Conservation (phyloP, 2,797 vertebrate genomes). For the Xenentodon cancila region DNA sequence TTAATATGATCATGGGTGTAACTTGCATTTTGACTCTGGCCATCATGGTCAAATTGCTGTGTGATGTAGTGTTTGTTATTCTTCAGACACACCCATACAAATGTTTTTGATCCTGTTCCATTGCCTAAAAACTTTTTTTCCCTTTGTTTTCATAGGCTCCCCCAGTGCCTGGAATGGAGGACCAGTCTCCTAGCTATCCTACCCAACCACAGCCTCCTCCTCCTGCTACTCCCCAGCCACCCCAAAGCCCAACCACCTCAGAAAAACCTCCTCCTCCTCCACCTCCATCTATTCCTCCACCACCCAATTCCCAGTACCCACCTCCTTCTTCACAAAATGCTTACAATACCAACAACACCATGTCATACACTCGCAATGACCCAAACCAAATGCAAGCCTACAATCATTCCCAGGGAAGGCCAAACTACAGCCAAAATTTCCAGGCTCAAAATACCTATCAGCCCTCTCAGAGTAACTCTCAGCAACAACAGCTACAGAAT, state of each 20-base stretch:
- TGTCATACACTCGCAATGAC: conserved; percentile 77
- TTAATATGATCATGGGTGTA: no score
- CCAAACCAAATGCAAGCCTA: conserved; percentile 77
- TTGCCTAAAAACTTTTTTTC: background rate
- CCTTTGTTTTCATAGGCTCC: conserved; percentile 65
- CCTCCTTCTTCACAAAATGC: conserved; percentile 75
- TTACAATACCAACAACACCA: conserved; percentile 71
- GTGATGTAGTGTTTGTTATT: background rate
- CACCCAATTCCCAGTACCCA: conserved; percentile 73
- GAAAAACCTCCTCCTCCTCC: conserved; percentile 82
- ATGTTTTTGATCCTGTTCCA: background rate
- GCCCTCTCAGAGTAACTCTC: conserved; percentile 62
- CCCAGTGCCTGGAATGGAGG: conserved; percentile 83
- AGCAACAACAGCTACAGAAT: conserved; percentile 67
- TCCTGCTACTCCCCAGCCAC: conserved; percentile 81
- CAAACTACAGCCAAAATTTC: conserved; percentile 75
- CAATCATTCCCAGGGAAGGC: conserved; percentile 75
- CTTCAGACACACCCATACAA: background rate
- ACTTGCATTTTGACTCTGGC: no score
- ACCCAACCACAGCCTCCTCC: conserved; percentile 77
- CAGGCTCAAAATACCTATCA: conserved; percentile 76
- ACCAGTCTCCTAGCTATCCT: conserved; percentile 75
- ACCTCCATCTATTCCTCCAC: conserved; percentile 78
- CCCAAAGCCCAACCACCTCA: conserved; percentile 79
- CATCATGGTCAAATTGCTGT: background rate